These are phyloP conservation scores for Elgonia sp. DNA, from an alignment of 2,888 invertebrate genomes.

Conservation along the genomic window DNA sequence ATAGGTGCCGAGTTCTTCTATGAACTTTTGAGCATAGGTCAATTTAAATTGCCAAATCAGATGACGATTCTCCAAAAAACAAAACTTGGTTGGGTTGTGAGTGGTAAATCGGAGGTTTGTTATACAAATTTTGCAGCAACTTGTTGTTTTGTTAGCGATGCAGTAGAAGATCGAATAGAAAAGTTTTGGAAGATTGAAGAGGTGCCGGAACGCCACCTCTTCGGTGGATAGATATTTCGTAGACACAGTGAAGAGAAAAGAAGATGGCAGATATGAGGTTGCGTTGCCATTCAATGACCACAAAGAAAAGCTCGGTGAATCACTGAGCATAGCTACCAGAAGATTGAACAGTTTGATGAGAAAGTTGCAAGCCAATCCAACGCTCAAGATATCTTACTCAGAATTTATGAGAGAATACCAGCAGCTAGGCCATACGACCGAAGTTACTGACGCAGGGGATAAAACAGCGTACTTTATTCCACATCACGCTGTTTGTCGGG, in stretches of 20 bases:
- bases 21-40: conserved; percentile 50
- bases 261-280: conserved; percentile 34
- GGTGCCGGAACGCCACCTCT: background rate
- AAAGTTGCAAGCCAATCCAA: conserved; percentile 62
- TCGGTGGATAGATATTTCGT: conserved; percentile 7
- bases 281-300: conserved; percentile 28
- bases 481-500: conserved; percentile 22
- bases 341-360: conserved; percentile 11
- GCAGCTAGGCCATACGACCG: conserved; percentile 68
- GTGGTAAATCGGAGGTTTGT: conserved; percentile 33
- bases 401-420: conserved; percentile 76
- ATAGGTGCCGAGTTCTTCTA: conserved; percentile 52
- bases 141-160: conserved; percentile 14
- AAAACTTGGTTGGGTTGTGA: conserved; percentile 61
- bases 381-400: conserved; percentile 71
- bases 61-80: conserved; percentile 65
- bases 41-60: conserved; percentile 45
- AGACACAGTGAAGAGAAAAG: background rate
- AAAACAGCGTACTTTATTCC: conserved; percentile 26
- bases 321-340: background rate
- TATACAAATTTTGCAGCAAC: background rate
- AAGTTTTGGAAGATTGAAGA: conserved; percentile 34
- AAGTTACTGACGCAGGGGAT: background rate
- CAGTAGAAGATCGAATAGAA: conserved; percentile 18
- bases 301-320: conserved; percentile 17